Evolutionary conservation across 2,888 invertebrate genomes (phyloP).

Genomic region (Conus canariensis): DNA sequence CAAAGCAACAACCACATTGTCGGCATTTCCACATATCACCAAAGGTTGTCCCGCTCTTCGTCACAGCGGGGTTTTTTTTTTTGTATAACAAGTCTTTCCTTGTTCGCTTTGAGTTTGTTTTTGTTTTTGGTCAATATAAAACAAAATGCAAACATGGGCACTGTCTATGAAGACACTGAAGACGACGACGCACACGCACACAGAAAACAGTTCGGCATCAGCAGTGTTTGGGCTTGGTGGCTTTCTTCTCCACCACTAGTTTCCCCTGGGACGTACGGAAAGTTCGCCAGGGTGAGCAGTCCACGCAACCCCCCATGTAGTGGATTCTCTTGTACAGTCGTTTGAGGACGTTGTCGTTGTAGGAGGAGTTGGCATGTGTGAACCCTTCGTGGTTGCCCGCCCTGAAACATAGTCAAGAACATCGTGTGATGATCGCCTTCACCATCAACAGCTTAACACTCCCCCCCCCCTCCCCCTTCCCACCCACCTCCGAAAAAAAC

Average conservation of each 20-base stretch:
- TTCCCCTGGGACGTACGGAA: background rate
- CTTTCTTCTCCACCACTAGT: conserved; percentile 27
- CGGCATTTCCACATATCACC: too few species aligned
- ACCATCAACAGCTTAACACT: background rate
- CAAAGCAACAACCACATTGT: too few species aligned
- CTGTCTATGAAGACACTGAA: background rate
- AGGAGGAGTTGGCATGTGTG: conserved; percentile 58
- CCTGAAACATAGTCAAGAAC: conserved; percentile 3
- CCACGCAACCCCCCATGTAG: conserved; percentile 61
- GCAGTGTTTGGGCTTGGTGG: conserved; percentile 27
- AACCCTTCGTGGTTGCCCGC: conserved; percentile 66
- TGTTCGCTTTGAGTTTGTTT: too few species aligned
- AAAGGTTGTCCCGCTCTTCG: too few species aligned
- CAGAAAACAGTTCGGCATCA: background rate
- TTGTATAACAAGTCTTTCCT: too few species aligned
- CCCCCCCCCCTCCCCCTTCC: too few species aligned
- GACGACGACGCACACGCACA: background rate
- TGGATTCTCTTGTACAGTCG: conserved; percentile 58
- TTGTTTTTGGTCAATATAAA: too few species aligned
- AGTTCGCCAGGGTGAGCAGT: conserved; percentile 54
- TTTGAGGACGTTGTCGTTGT: conserved; percentile 61
- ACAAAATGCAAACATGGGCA: too few species aligned
- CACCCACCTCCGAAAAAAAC: too few species aligned
- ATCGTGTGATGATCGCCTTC: background rate
- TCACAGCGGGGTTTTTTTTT: too few species aligned